Base-by-base conservation (phyloP, 2,113 vertebrate genomes). In the Genyomyrus donnyi region DNA sequence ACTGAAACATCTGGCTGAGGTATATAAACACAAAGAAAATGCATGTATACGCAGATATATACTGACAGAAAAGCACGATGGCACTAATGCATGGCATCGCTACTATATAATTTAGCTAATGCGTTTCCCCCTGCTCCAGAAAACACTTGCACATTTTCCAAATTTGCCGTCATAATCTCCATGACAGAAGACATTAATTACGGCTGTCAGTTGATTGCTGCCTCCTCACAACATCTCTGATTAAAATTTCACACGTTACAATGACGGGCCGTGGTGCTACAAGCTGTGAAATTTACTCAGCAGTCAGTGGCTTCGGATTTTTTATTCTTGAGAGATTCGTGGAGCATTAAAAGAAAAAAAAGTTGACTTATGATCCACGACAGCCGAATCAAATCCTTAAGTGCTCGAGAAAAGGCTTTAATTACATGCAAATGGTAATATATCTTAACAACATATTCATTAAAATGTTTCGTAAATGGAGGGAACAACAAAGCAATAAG, bases 221-320 rank as follows among this genome's bases (percentile, higher is more conserved):
- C 96, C 98, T 97, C 96, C 96, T 97, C 96, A 96, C 96, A 98
- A 98, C 96, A 97, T 97, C 97, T 97, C 96, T 97, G 97, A 98
- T 99, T 98, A 98, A 97, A 98, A 98, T 98, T 98, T 98, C 97
- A 98, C 97, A 97, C 97, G 93, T 97, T 97, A 96, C 97, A 97
- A 97, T 97, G 97, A 98, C 97, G 97, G 97, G 97, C 96, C 96
- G 96, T 96, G 96, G 97, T 95, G 96, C 95, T 96, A 96, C 96
- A 96, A 97, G 96, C 96, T 97, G 97, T 96, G 97, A 98, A 97
- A 97, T 97, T 95, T 95, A 96, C 96, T 97, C 94, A 95, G 94
- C 93, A 94, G 94, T 97, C 96, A 96, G 91, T 95, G 93, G 94
- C 94, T 95, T 96, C 94, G 93, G 94, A 96, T 96, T 96, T 70